Conservation (phyloP, 2,888 invertebrate genomes). For the Cloeon dipterum region DNA sequence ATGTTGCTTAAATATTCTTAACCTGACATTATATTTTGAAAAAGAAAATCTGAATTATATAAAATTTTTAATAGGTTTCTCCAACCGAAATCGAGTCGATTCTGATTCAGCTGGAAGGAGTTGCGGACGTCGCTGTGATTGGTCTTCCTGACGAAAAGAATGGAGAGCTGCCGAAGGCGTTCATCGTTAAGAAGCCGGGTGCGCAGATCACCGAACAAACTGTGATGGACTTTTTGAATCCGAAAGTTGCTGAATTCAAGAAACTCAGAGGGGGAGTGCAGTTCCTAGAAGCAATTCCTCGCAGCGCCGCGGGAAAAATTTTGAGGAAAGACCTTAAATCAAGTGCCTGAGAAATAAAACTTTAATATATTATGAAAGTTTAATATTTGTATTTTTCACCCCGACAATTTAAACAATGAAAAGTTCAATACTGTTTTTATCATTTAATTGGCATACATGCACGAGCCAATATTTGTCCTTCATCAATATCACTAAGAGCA, state of each 20-base stretch:
- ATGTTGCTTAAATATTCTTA: no score
- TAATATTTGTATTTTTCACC: no score
- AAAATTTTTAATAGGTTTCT: no score
- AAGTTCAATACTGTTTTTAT: no score
- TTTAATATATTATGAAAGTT: no score
- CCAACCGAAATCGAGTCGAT: slow-evolving; percentile 66
- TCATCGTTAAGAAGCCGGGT: slow-evolving; percentile 30
- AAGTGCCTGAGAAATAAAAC: no score
- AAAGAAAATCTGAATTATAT: no score
- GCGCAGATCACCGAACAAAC: slow-evolving; percentile 17
- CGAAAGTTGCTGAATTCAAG: slow-evolving; percentile 46
- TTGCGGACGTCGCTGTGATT: slow-evolving; percentile 57
- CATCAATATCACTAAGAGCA: no score
- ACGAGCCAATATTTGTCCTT: no score
- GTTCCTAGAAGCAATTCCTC: slow-evolving; percentile 18
- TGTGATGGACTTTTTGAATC: slow-evolving; percentile 10
- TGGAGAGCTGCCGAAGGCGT: slow-evolving; percentile 54
- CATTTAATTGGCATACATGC: no score
- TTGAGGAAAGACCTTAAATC: slow-evolving; percentile 8
- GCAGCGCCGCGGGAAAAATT: slow-evolving; percentile 14
- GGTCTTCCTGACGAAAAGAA: slow-evolving; percentile 43
- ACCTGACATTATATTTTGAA: no score
- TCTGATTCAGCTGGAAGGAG: slow-evolving; percentile 41
- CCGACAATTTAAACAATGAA: no score
- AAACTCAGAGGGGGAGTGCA: slow-evolving; percentile 26